Percentiles rank a stretch among this genome's conserved stretches.
Evolutionary conservation across 2,888 invertebrate species (phyloP).

Genomic region (Pterostichus niger): DNA sequence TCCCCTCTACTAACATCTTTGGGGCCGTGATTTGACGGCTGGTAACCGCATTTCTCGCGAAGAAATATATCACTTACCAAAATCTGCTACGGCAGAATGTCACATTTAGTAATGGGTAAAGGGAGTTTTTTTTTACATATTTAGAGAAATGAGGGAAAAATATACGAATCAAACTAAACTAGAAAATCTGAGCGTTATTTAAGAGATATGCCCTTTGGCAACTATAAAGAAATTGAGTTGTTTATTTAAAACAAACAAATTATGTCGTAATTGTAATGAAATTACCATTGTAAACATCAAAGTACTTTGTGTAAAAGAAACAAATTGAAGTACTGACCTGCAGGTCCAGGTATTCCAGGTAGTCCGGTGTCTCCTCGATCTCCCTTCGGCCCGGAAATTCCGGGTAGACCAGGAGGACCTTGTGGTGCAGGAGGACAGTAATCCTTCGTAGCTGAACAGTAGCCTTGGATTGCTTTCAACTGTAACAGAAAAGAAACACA

Average conservation of each 20-base stretch:
- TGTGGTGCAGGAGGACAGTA: constrained; percentile 83
- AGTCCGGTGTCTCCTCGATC: constrained; percentile 84
- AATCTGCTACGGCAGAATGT: too few relatives aligned
- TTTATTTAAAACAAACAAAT: not conserved
- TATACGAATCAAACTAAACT: too few relatives aligned
- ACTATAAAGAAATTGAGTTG: not conserved
- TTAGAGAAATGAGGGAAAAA: too few relatives aligned
- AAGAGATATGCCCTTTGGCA: too few relatives aligned
- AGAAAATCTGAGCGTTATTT: too few relatives aligned
- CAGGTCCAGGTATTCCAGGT: constrained; percentile 80
- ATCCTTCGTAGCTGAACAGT: constrained; percentile 90
- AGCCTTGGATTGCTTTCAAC: constrained; percentile 91
- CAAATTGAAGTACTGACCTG: constrained; percentile 74
- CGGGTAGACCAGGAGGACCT: constrained; percentile 84
- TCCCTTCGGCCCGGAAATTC: constrained; percentile 86
- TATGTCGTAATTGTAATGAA: not conserved
- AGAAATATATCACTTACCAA: too few relatives aligned
- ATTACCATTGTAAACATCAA: not conserved
- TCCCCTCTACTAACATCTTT: too few relatives aligned
- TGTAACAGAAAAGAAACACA: constrained; percentile 75
- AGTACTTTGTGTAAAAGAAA: not conserved
- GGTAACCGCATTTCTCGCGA: too few relatives aligned
- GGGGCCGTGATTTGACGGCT: too few relatives aligned
- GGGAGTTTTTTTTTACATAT: too few relatives aligned
- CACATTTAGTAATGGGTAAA: too few relatives aligned